Conservation (phyloP, 2,113 vertebrate genomes). For the Epinephelus moara region DNA sequence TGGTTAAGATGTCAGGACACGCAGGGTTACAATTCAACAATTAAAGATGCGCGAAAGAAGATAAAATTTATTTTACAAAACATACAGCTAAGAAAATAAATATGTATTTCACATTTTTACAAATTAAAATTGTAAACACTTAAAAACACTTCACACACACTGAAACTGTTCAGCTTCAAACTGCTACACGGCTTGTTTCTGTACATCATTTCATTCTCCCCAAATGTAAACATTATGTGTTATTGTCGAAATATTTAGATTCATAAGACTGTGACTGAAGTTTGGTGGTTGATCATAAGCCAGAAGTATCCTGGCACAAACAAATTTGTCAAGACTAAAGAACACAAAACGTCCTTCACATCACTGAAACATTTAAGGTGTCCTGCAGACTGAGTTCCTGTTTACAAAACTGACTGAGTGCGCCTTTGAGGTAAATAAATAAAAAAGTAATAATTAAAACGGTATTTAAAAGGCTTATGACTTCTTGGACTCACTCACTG, state of each 20-base stretch:
- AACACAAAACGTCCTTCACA: not conserved
- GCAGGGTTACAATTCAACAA: not conserved
- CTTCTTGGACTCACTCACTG: not conserved
- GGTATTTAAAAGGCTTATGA: not conserved
- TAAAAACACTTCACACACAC: slow-evolving; percentile 6
- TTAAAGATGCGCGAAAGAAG: not conserved
- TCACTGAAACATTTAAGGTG: not conserved
- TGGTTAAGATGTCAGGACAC: not conserved
- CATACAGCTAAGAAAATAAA: slow-evolving; percentile 70
- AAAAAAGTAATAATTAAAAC: not conserved
- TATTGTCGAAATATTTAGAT: not conserved
- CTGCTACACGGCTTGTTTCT: not conserved
- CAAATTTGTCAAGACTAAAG: not conserved
- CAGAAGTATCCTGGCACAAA: not conserved
- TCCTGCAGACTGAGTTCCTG: not conserved
- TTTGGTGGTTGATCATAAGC: not conserved
- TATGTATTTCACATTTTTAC: slow-evolving; percentile 69
- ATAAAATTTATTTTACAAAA: slow-evolving; percentile 74
- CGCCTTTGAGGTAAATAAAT: not conserved
- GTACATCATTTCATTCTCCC: not conserved
- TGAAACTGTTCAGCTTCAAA: not conserved
- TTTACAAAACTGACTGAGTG: not conserved
- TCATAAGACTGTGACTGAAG: not conserved
- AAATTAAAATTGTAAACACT: slow-evolving; percentile 40
- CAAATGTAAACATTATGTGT: slow-evolving; percentile 1